Conservation (phyloP, 2,888 invertebrate species). For the Microdon myrmicae region DNA sequence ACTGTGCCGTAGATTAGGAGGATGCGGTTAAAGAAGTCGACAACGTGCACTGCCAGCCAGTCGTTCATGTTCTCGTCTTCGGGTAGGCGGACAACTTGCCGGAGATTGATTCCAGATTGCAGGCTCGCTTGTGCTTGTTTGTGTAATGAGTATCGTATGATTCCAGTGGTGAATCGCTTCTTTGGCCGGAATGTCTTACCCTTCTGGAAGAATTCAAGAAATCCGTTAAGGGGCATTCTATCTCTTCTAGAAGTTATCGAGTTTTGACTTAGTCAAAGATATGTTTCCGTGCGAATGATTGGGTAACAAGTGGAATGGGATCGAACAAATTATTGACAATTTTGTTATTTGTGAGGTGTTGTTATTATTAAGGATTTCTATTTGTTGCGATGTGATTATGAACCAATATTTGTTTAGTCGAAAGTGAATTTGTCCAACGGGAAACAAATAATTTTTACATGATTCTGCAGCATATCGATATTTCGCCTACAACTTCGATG, state of each 20-base stretch:
- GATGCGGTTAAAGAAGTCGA: constrained; percentile 93
- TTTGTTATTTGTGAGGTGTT: too few species aligned
- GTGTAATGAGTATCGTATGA: constrained; percentile 83
- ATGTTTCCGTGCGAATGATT: too few species aligned
- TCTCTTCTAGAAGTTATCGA: constrained; percentile 42
- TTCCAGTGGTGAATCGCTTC: constrained; percentile 88
- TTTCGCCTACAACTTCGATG: too few species aligned
- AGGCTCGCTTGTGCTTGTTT: constrained; percentile 92
- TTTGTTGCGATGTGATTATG: too few species aligned
- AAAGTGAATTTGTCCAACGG: too few species aligned
- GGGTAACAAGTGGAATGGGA: too few species aligned
- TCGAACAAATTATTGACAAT: too few species aligned
- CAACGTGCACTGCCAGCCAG: constrained; percentile 94
- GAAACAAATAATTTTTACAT: too few species aligned
- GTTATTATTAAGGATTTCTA: too few species aligned
- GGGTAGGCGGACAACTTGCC: constrained; percentile 83
- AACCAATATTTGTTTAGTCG: too few species aligned
- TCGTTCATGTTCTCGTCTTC: constrained; percentile 86
- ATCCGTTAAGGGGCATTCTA: constrained; percentile 75
- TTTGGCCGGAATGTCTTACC: constrained; percentile 91
- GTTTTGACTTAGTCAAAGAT: too few species aligned
- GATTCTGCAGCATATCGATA: too few species aligned
- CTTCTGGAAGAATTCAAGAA: constrained; percentile 82
- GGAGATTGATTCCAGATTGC: constrained; percentile 87
- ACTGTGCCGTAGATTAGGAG: constrained; percentile 92